Evolutionary conservation across 2,113 vertebrate genomes (phyloP), one percentile per base, ranked within the genome.

Genomic region (Cavia porcellus): DNA sequence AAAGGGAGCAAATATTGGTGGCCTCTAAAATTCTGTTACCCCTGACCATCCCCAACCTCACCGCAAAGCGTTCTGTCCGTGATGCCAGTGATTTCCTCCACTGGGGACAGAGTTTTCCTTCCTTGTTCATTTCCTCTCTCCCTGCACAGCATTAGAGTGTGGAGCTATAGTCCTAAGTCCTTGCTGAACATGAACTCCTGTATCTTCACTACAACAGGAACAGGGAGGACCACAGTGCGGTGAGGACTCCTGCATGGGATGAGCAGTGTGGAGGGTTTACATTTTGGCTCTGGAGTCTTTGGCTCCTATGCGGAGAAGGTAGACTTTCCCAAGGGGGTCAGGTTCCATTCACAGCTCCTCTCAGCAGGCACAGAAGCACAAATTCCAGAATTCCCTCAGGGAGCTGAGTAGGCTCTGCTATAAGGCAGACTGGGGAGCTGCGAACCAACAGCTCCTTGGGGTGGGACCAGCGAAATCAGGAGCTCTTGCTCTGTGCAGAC

Each of bases 141-240:
- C 5, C 19, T 68, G 11, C 3, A 52, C 19, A 47, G 19, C 12
- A 19, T 5, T 50, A 50, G 68, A 62, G 14, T 22, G 45, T 47
- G 12, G 11, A 86, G 19, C 42, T 24, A n/a, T 3, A 68, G 87
- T 92, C 95, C 66, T 94, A 83, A 17, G 94, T 93, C 92, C 50
- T 89, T 96, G n/a, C 19, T 74, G 32, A 42, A 3, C 87, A 80
- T 42, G 94, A 83, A 62, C 55, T 62, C 61, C 24, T 62, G 2
- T 68, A 15, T 68, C 64, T 35, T 68, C 12, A 13, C 64, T 14
- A 35, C 30, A 68, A 32, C 28, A 68, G 61, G 25, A 25, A 28
- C 19, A 59, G 19, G 57, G 57, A 28, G 61, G 25, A 28, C 24
- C 25, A 7, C 24, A 25, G 25, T 1, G 17, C 61, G 28, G 61